Evolutionary conservation across 1,140 invertebrate species (phyloP).

Genomic region (Harlomillsia oculata): DNA sequence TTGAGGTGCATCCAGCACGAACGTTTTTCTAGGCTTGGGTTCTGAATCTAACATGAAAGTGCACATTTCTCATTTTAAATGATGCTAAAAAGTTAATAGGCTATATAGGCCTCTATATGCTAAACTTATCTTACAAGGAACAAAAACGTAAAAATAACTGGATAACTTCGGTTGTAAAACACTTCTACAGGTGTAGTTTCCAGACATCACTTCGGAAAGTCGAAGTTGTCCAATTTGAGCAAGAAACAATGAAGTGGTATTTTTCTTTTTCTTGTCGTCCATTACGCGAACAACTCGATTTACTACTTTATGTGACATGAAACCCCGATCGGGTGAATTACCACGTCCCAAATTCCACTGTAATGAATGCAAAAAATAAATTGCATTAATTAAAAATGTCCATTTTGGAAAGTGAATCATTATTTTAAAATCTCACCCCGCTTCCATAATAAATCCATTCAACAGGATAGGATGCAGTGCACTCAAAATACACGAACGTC

Average conservation of each 20-base stretch:
- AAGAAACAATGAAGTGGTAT: slow-evolving; percentile 7
- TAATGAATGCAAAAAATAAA: neutral
- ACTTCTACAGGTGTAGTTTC: slow-evolving; percentile 17
- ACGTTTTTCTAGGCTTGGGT: neutral
- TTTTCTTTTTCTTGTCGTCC: slow-evolving; percentile 9
- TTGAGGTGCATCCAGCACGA: slow-evolving; percentile 12
- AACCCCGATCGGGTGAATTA: slow-evolving; percentile 1
- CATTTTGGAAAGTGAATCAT: neutral
- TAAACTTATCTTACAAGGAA: slow-evolving; percentile 4
- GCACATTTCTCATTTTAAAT: no score
- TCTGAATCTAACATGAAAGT: no score
- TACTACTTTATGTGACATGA: slow-evolving; percentile 12
- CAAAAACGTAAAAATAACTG: slow-evolving; percentile 10
- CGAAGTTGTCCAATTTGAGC: slow-evolving; percentile 14
- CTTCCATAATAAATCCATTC: slow-evolving; percentile 19
- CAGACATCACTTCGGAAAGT: slow-evolving; percentile 15
- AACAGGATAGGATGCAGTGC: slow-evolving; percentile 17
- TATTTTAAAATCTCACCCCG: slow-evolving; percentile 1
- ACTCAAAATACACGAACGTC: slow-evolving; percentile 11
- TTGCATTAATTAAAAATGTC: neutral
- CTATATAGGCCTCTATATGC: neutral
- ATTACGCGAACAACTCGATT: slow-evolving; percentile 7
- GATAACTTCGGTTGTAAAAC: slow-evolving; percentile 1
- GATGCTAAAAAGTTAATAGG: neutral
- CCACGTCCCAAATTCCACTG: slow-evolving; percentile 16